phyloP scores from a whole-genome alignment of 1,140 invertebrate species.

The Lepidurus packardi region DNA sequence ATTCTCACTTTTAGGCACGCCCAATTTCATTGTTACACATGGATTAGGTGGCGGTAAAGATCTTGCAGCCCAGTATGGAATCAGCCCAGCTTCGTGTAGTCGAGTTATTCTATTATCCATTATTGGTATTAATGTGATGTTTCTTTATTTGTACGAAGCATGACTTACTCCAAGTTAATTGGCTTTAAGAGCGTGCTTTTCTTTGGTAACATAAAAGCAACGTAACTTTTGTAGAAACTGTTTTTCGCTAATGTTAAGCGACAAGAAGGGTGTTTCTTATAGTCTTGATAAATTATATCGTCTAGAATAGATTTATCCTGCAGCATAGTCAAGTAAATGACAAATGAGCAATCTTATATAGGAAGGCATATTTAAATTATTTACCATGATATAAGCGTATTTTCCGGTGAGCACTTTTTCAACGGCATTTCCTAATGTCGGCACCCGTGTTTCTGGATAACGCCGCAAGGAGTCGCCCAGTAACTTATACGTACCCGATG shows the following conservation, averaged over 20 bases:
- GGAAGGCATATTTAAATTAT: neutral
- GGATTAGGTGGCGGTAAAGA: neutral
- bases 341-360: too few relatives aligned
- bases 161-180: neutral
- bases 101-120: neutral
- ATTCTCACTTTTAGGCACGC: neutral
- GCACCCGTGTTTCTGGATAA: neutral
- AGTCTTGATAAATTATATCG: neutral
- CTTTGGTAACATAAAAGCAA: neutral
- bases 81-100: neutral
- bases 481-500: neutral
- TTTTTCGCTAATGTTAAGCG: neutral
- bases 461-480: neutral
- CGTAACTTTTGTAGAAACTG: conserved; percentile 3
- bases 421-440: neutral
- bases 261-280: neutral
- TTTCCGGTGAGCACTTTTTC: neutral
- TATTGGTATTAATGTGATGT: too few relatives aligned
- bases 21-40: neutral
- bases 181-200: neutral
- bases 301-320: neutral
- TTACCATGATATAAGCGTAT: neutral
- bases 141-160: neutral
- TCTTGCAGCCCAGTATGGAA: neutral
- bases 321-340: neutral